phyloP scores from a whole-genome alignment of 2,888 invertebrate species.

The Alloplasta piceator region DNA sequence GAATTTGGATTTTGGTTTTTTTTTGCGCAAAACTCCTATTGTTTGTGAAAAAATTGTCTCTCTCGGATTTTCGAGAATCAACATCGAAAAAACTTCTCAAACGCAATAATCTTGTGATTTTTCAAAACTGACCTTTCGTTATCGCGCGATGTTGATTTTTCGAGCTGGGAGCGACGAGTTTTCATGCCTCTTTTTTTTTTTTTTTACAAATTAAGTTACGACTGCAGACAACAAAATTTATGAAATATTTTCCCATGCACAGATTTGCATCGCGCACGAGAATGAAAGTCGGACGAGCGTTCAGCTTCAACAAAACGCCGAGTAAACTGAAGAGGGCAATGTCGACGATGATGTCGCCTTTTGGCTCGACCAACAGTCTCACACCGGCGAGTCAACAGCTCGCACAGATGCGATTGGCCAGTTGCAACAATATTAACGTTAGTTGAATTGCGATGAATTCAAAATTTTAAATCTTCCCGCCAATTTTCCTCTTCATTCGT shows the following conservation, averaged over 20 bases:
- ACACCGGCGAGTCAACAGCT: slow-evolving; percentile 91
- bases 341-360: slow-evolving; percentile 97
- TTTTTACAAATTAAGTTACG: not conserved
- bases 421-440: slow-evolving; percentile 94
- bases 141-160: slow-evolving; percentile 13
- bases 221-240: slow-evolving; percentile 25
- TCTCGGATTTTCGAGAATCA: slow-evolving; percentile 3
- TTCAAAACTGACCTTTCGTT: not conserved
- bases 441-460: slow-evolving; percentile 81
- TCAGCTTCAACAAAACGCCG: slow-evolving; percentile 98
- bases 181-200: slow-evolving; percentile 42
- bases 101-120: not conserved
- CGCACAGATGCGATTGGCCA: slow-evolving; percentile 93
- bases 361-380: slow-evolving; percentile 92
- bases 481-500: slow-evolving; percentile 58
- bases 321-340: slow-evolving; percentile 96
- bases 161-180: slow-evolving; percentile 38
- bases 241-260: slow-evolving; percentile 62
- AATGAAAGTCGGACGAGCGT: slow-evolving; percentile 95
- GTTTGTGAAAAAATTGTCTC: slow-evolving; percentile 58
- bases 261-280: slow-evolving; percentile 91
- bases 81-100: too few relatives aligned
- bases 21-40: slow-evolving; percentile 55
- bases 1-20: slow-evolving; percentile 55
- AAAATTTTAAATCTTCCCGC: slow-evolving; percentile 40